A percentile compares a stretch with the other conserved stretches of the same genome.
Evolutionary conservation across 2,797 vertebrate genomes (phyloP).

Genomic region (Fundulus diaphanus): DNA sequence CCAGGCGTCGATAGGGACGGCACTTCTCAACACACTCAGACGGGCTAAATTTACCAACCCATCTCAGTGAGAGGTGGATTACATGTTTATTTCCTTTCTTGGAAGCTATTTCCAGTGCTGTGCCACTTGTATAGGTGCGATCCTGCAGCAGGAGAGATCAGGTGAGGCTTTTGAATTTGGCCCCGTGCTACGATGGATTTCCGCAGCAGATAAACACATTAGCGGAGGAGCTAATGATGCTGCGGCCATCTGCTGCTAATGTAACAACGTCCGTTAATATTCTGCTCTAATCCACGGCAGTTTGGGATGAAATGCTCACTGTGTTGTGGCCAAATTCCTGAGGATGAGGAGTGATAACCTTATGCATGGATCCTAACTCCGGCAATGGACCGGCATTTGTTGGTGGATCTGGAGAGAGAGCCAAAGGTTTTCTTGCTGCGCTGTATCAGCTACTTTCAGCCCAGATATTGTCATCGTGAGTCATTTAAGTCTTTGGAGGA

Average conservation of each 20-base stretch:
- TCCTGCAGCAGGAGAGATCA: constrained; percentile 31
- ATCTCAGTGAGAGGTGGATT: constrained; percentile 9
- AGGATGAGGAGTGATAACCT: constrained; percentile 9
- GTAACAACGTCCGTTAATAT: constrained; percentile 48
- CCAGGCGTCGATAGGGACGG: not conserved
- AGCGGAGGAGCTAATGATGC: constrained; percentile 67
- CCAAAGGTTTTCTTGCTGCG: no score
- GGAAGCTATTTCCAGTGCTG: constrained; percentile 23
- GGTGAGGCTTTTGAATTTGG: constrained; percentile 32
- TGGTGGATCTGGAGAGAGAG: no score
- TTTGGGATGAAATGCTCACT: constrained; percentile 45
- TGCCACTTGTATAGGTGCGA: constrained; percentile 13
- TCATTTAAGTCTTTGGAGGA: not conserved
- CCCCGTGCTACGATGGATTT: constrained; percentile 23
- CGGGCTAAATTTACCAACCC: constrained; percentile 17
- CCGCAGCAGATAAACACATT: constrained; percentile 42
- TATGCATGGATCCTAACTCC: not conserved
- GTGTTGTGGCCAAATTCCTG: not conserved
- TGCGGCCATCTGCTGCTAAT: constrained; percentile 40
- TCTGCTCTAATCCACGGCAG: constrained; percentile 39
- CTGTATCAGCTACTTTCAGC: not conserved
- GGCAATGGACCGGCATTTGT: not conserved
- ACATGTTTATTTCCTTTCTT: constrained; percentile 34
- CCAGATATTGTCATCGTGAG: not conserved
- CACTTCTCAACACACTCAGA: not conserved